These are phyloP conservation scores for Lineus longissimus DNA, from an alignment of 1,140 invertebrate species.

Conservation along the genomic window DNA sequence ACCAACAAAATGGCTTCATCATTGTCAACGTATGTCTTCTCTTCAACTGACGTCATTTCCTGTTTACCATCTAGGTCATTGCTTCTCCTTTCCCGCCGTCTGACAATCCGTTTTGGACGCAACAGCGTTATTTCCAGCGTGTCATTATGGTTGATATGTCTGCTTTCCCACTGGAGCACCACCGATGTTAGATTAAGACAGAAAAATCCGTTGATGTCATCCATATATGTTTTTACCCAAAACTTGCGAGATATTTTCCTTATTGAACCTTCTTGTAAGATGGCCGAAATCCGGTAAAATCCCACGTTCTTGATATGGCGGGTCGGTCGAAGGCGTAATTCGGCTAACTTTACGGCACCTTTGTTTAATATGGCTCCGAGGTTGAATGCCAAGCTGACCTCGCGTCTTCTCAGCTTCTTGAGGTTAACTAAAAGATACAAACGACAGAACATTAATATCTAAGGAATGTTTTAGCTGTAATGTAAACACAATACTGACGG, in stretches of 20 bases:
- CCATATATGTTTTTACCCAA: constrained; percentile 6
- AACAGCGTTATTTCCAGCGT: constrained; percentile 24
- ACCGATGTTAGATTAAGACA: neutral
- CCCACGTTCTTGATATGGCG: constrained; percentile 5
- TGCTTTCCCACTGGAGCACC: neutral
- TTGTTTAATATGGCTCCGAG: constrained; percentile 25
- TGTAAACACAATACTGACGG: too few relatives aligned
- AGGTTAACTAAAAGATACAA: constrained; percentile 1
- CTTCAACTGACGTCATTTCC: neutral
- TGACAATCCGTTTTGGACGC: constrained; percentile 8
- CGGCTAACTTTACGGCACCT: constrained; percentile 25
- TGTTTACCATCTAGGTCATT: constrained; percentile 8
- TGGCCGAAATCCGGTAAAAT: constrained; percentile 19
- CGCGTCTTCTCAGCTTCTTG: constrained; percentile 9
- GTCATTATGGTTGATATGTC: constrained; percentile 28
- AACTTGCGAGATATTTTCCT: constrained; percentile 17
- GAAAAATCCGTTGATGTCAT: constrained; percentile 19
- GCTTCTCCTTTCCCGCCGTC: neutral
- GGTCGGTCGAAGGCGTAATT: constrained; percentile 24
- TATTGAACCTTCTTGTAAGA: constrained; percentile 6
- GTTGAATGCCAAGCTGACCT: constrained; percentile 12
- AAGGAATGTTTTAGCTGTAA: too few relatives aligned
- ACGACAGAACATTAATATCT: too few relatives aligned
- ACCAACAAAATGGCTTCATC: constrained; percentile 27
- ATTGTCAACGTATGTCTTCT: neutral